Base-by-base conservation (phyloP, 2,888 invertebrate genomes). In the Thymelicus lineola region DNA sequence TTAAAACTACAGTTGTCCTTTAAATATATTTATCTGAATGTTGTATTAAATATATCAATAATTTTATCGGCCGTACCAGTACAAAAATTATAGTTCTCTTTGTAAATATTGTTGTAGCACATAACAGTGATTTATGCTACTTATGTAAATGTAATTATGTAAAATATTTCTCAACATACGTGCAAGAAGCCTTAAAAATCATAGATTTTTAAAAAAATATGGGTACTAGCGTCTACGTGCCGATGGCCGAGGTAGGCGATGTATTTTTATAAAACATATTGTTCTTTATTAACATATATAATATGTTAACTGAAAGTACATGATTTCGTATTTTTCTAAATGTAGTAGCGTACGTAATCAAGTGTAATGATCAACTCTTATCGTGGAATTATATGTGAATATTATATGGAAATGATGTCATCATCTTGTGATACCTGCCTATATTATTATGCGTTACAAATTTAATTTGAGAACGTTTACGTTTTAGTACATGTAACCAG, bases 211-310 rank as follows among this genome's bases (percentile, higher is more conserved):
- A 89, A 90, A 83, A 77, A 83, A 82, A 86, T 81, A 88, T 91
- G 88, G 90, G 90, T 90, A 91, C 91, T 91, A 91, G 91, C 87
- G 88, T 86, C 91, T 87, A 82, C 85, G 84, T 88, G 87, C 86
- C 81, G 75, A 81, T 79, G 86, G 88, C 83, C 88, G 84, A 82
- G 76, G 81, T 80, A 86, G 90, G 86, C 89, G 86, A 91, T 92
- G 91, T 93, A 93, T 93, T 93, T 93, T 93, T 93, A 91, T 92
- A 92, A 90, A 91, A 84, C 88, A 90, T 92, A 91, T 93, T 91
- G 90, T 90, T 90, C 90, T 93, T 91, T 91, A 92, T 90, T 92
- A 92, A 92, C 92, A 92, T 93, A 92, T 92, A 87, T 87, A 86
- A 93, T 93, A 92, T 93, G 93, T 93, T 92, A 90, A 91, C 88